Evolutionary conservation across 1,140 invertebrate species (phyloP).

Genomic region (Neocloeon triangulifer): DNA sequence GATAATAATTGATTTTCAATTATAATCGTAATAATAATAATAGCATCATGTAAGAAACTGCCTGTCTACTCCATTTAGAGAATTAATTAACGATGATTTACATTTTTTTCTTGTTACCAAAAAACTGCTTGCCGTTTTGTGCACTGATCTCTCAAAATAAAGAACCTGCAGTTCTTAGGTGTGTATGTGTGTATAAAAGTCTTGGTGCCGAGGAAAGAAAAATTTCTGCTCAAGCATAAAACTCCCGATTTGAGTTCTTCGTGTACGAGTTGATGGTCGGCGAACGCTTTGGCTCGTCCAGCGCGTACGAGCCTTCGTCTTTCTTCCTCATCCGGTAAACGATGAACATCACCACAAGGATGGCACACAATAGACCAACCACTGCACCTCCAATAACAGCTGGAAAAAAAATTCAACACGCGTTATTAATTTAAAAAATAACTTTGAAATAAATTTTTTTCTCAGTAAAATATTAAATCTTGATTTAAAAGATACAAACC

Average conservation of each 20-base stretch:
- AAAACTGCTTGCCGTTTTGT: too few relatives aligned
- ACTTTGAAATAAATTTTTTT: conserved; percentile 7
- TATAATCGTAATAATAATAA: too few relatives aligned
- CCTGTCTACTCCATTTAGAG: too few relatives aligned
- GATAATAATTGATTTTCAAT: too few relatives aligned
- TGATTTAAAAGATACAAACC: conserved; percentile 29
- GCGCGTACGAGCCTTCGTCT: conserved; percentile 93
- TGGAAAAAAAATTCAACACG: conserved; percentile 25
- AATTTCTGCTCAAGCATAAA: conserved; percentile 70
- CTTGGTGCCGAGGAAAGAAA: conserved; percentile 2
- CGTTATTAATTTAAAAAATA: not conserved
- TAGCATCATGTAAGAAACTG: too few relatives aligned
- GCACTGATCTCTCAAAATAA: too few relatives aligned
- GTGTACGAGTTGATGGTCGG: conserved; percentile 76
- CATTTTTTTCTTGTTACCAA: too few relatives aligned
- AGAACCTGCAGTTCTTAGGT: too few relatives aligned
- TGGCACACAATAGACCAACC: conserved; percentile 87
- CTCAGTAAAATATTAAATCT: conserved; percentile 10
- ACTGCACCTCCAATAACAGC: conserved; percentile 96
- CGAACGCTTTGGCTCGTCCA: conserved; percentile 89
- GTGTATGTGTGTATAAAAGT: too few relatives aligned
- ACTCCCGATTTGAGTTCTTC: conserved; percentile 77
- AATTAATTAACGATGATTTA: too few relatives aligned
- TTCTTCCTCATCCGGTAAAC: conserved; percentile 99
- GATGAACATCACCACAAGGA: conserved; percentile 97